Evolutionary conservation across 2,888 invertebrate species (phyloP), one percentile per base, ranked within the genome.

Genomic region (Erynnis tages): DNA sequence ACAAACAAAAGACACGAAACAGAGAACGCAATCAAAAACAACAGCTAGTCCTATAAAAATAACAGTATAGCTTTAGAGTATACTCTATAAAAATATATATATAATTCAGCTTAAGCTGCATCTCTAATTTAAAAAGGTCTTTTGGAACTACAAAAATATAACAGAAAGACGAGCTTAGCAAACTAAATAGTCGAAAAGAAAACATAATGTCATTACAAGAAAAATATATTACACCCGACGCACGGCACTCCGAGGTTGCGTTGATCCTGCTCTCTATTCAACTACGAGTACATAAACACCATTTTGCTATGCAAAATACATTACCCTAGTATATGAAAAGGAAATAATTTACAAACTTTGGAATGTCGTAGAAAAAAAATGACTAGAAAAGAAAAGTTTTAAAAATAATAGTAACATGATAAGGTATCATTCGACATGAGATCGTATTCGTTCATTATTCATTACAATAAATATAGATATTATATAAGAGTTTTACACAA

Each of bases 281-380:
- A 70, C 79, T 82, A 86, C 60, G 68, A 70, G 79, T 82, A 86
- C 79, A 62, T 69, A 79, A 82, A 87, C 76, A 79, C 67, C 71
- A 82, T 85, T 88, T 87, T 88, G 88, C 88, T 87, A 83, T 88
- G 88, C 88, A 88, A 88, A 88, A 85, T 83, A 83, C 78, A 75
- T 80, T 82, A 83, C 67, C 76, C 81, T 82, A 82, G 67, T 71
- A 13, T 73, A 64, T 73, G 74, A 77, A 76, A 75, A 61, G 65
- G 66, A 78, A 79, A 76, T 71, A 76, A 73, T 73, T 69, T 74
- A 82, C 70, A 79, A 67, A 76, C 81, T 80, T 83, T 84, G 88
- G 87, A 89, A 88, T 88, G 88, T 83, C 75, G 81, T 68, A 80
- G 41, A 50, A 50, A 50, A 49, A 79, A 82, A 79, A 79, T 87